Conservation (phyloP, 2,113 vertebrate genomes). For the Eulemur rufifrons region DNA sequence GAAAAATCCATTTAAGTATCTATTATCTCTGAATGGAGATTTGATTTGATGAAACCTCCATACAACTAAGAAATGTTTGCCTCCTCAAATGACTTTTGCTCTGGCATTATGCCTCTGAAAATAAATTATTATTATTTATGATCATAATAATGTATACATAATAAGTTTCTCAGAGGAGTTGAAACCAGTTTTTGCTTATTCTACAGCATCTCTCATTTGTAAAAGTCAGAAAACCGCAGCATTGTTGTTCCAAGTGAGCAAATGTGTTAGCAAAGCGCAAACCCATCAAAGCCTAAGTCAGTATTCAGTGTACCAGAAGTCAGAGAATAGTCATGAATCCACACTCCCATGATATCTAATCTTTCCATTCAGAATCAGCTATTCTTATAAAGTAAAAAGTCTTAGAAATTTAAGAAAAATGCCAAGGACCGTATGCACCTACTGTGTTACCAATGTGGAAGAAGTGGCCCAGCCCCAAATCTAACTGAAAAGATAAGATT, state of each 20-base stretch:
- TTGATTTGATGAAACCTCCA: slow-evolving; percentile 57
- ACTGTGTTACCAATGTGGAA: neutral
- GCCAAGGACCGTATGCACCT: neutral
- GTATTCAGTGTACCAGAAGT: neutral
- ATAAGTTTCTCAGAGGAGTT: slow-evolving; percentile 65
- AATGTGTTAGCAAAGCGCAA: neutral
- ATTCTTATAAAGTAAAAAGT: slow-evolving; percentile 34
- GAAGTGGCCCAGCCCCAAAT: neutral
- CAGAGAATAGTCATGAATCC: neutral
- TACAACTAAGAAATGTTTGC: slow-evolving; percentile 54
- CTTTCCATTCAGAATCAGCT: neutral
- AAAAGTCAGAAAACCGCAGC: slow-evolving; percentile 61
- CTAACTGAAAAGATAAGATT: neutral
- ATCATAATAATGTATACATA: slow-evolving; percentile 66
- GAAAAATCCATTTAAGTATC: slow-evolving; percentile 62
- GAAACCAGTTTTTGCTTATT: slow-evolving; percentile 60
- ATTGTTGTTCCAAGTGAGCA: slow-evolving; percentile 23
- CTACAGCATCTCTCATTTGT: slow-evolving; percentile 53
- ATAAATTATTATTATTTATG: slow-evolving; percentile 74
- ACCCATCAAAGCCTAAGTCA: neutral
- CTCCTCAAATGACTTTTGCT: slow-evolving; percentile 57
- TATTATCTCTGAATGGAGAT: slow-evolving; percentile 61
- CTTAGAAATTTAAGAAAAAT: slow-evolving; percentile 7
- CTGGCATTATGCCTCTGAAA: slow-evolving; percentile 58
- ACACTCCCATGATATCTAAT: neutral